Percentiles rank a stretch among this genome's conserved stretches.
Conservation (phyloP, 2,888 invertebrate genomes). For the Caenorhabditis japonica region DNA sequence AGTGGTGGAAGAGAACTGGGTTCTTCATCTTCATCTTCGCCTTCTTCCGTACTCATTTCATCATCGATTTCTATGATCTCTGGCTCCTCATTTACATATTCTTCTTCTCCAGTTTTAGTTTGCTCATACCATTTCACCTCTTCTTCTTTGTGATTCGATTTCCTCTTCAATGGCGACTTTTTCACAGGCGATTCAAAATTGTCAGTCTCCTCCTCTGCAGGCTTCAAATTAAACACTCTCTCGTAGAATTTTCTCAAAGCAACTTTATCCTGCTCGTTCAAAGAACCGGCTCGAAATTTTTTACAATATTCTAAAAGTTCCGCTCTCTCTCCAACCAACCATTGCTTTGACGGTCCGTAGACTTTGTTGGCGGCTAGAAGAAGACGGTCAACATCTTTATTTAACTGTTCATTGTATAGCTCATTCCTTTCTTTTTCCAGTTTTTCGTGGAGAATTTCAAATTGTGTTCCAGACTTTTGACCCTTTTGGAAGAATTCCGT, state of each 20-base stretch:
- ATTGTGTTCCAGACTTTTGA: neutral
- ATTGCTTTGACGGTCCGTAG: constrained; percentile 28
- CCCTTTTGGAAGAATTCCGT: constrained; percentile 9
- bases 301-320: constrained; percentile 36
- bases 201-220: neutral
- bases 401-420: constrained; percentile 2
- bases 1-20: neutral
- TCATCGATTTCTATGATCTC: too few species aligned
- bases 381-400: constrained; percentile 42
- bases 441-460: constrained; percentile 5
- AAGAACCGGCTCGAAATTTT: constrained; percentile 12
- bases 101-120: neutral
- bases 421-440: constrained; percentile 18
- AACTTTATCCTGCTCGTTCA: constrained; percentile 16
- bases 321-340: constrained; percentile 19
- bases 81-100: neutral
- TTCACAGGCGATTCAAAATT: too few species aligned
- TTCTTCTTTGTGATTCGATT: constrained; percentile 15
- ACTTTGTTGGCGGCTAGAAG: constrained; percentile 16
- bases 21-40: neutral
- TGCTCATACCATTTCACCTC: neutral
- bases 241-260: constrained; percentile 26
- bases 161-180: constrained; percentile 3
- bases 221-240: neutral
- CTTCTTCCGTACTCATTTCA: neutral